These are phyloP conservation scores for Trinectes maculatus DNA, from an alignment of 2,113 vertebrate species.

Conservation along the genomic window DNA sequence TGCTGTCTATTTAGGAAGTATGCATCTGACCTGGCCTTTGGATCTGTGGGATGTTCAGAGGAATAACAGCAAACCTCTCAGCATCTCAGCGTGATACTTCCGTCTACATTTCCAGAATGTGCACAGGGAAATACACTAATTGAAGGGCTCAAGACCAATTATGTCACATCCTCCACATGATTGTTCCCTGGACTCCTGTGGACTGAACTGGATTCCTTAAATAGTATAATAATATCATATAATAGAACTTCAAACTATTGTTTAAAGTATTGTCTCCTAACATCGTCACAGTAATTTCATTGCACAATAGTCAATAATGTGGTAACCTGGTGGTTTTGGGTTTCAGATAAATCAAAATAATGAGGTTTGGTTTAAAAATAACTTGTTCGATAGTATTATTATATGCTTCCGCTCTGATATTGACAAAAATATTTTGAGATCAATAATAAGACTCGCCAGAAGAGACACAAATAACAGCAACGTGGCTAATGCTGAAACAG, in stretches of 20 bases:
- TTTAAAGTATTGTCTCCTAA: too few species aligned
- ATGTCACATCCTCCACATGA: not conserved
- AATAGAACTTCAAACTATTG: too few species aligned
- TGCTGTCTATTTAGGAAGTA: slow-evolving; percentile 3
- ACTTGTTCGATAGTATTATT: too few species aligned
- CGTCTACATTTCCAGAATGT: slow-evolving; percentile 16
- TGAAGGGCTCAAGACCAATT: not conserved
- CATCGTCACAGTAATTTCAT: slow-evolving; percentile 59
- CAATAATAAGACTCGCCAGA: not conserved
- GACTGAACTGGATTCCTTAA: too few species aligned
- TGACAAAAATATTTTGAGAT: not conserved
- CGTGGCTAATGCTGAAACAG: too few species aligned
- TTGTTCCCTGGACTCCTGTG: too few species aligned
- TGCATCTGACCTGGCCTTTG: slow-evolving; percentile 15
- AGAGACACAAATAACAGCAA: not conserved
- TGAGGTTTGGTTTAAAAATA: too few species aligned
- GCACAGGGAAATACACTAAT: not conserved
- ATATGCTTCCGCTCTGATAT: not conserved
- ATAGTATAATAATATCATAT: too few species aligned
- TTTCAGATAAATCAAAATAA: slow-evolving; percentile 47
- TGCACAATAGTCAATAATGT: slow-evolving; percentile 50
- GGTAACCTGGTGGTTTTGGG: slow-evolving; percentile 14
- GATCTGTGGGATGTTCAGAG: slow-evolving; percentile 1
- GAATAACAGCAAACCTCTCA: not conserved
- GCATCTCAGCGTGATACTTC: slow-evolving; percentile 8